Evolutionary conservation across 2,797 vertebrate genomes (phyloP).

Genomic region (Nyctibius grandis): DNA sequence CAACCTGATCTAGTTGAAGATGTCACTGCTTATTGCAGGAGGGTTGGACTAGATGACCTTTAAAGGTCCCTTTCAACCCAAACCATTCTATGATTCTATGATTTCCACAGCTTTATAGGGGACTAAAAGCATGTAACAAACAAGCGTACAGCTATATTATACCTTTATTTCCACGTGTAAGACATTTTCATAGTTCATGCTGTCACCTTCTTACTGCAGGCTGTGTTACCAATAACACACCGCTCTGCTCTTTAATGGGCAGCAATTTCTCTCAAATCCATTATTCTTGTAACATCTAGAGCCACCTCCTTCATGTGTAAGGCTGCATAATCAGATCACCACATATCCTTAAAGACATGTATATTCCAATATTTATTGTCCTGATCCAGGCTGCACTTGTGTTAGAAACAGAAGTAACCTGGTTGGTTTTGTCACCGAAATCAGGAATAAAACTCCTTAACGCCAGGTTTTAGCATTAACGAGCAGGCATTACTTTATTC

Average conservation of each 20-base stretch:
- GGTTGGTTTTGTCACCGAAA: too few relatives aligned
- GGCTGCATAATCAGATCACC: not conserved
- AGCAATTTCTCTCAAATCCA: not conserved
- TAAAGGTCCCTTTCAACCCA: too few relatives aligned
- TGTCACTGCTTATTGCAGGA: too few relatives aligned
- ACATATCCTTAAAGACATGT: not conserved
- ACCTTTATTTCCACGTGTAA: not conserved
- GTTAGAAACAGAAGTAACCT: not conserved
- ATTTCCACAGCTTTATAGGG: not conserved
- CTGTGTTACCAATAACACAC: not conserved
- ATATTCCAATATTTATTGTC: not conserved
- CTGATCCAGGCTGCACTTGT: not conserved
- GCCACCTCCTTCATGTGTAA: not conserved
- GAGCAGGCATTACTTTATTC: too few relatives aligned
- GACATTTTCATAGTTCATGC: not conserved
- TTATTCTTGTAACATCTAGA: not conserved
- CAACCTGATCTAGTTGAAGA: not conserved
- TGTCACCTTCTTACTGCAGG: not conserved
- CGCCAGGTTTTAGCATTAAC: too few relatives aligned
- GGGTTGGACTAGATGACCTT: not conserved
- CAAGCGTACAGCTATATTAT: not conserved
- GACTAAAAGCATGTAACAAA: not conserved
- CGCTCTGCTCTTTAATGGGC: not conserved
- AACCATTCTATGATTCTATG: not conserved
- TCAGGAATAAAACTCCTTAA: too few relatives aligned